These are phyloP conservation scores for Brachypterus glaber DNA, from an alignment of 2,888 invertebrate genomes.

Conservation along the genomic window DNA sequence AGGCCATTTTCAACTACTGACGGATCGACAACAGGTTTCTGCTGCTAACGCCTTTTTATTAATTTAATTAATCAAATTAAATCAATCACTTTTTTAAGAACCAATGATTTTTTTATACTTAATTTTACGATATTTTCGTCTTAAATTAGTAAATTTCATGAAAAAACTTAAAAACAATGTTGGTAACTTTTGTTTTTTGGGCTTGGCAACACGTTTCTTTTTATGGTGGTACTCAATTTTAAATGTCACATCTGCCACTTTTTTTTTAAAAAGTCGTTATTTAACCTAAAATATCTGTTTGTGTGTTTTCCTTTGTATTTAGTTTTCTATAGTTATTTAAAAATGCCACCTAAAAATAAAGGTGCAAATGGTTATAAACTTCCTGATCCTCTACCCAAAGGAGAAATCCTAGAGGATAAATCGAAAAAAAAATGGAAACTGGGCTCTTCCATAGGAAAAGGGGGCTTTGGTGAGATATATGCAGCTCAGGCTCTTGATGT, in stretches of 20 bases:
- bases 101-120: too few relatives aligned
- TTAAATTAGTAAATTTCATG: too few relatives aligned
- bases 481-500: conserved; percentile 56
- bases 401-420: conserved; percentile 68
- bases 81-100: too few relatives aligned
- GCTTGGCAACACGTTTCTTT: too few relatives aligned
- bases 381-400: conserved; percentile 63
- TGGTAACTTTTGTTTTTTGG: too few relatives aligned
- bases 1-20: conserved; percentile 29
- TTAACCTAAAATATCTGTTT: not conserved
- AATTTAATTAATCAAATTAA: too few relatives aligned
- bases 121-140: too few relatives aligned
- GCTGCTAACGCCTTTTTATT: too few relatives aligned
- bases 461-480: conserved; percentile 93
- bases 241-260: too few relatives aligned
- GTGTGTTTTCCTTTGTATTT: not conserved
- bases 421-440: conserved; percentile 75
- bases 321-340: conserved; percentile 4
- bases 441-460: conserved; percentile 78
- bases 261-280: not conserved
- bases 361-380: conserved; percentile 48
- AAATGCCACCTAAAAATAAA: conserved; percentile 32
- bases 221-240: too few relatives aligned
- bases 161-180: too few relatives aligned
- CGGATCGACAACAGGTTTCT: conserved; percentile 12